Evolutionary conservation across 1,140 invertebrate species (phyloP).

Genomic region (Drosophila truncata): DNA sequence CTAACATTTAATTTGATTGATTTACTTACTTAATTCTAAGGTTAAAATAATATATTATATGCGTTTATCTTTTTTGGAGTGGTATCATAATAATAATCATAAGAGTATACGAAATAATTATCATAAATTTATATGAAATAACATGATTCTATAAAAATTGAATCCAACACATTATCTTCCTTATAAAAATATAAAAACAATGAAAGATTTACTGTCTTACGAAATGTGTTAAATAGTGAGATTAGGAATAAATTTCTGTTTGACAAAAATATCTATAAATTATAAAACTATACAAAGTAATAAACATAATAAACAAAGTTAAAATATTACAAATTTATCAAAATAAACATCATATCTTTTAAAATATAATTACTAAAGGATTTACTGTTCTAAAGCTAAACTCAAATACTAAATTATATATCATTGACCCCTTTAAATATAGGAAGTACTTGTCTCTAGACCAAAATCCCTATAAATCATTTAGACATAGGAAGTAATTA

Average conservation of each 20-base stretch:
- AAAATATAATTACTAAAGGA: background rate
- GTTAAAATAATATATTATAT: background rate
- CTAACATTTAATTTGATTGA: background rate
- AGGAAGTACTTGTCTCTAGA: background rate
- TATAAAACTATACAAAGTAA: background rate
- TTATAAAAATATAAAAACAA: no score
- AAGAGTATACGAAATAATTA: background rate
- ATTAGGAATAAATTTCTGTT: no score
- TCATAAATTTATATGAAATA: background rate
- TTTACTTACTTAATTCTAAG: background rate
- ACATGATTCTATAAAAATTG: background rate
- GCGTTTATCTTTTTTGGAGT: background rate
- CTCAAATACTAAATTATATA: background rate
- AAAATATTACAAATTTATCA: background rate
- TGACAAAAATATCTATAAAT: background rate
- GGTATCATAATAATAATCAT: no score
- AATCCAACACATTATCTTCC: background rate
- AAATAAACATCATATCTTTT: background rate
- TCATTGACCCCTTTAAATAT: background rate
- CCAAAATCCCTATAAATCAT: background rate
- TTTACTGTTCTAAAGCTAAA: background rate
- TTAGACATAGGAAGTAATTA: conserved; percentile 12
- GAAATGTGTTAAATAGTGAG: no score
- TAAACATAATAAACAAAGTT: no score
- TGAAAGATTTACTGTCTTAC: no score